Evolutionary conservation across 2,888 invertebrate species (phyloP).

Genomic region (Eupithecia subfuscata): DNA sequence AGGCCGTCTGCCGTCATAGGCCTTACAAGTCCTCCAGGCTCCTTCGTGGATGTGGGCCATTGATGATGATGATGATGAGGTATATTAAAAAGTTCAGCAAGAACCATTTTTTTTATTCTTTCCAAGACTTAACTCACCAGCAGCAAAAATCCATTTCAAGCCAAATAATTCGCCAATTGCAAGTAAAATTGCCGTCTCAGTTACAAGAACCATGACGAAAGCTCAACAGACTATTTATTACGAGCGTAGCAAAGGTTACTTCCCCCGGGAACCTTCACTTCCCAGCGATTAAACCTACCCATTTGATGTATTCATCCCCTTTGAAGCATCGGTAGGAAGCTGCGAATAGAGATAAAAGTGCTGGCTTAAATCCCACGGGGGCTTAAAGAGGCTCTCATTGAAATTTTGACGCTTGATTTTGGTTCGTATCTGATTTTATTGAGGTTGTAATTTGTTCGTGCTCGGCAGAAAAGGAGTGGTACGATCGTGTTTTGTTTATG

Average conservation of each 20-base stretch:
- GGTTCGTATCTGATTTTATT: slow-evolving; percentile 31
- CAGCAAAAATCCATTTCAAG: neutral
- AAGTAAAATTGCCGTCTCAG: neutral
- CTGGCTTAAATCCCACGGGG: slow-evolving; percentile 56
- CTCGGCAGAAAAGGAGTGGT: slow-evolving; percentile 3
- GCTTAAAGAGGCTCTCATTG: slow-evolving; percentile 50
- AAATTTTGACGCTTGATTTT: slow-evolving; percentile 57
- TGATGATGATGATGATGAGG: no score
- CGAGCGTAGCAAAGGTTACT: slow-evolving; percentile 56
- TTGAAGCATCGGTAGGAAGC: slow-evolving; percentile 46
- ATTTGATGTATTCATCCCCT: slow-evolving; percentile 74
- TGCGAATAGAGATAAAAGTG: slow-evolving; percentile 58
- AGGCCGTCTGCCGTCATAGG: no score
- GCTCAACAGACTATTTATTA: slow-evolving; percentile 32
- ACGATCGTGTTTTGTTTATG: neutral
- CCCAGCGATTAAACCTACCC: slow-evolving; percentile 70
- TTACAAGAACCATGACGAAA: slow-evolving; percentile 5
- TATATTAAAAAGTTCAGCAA: neutral
- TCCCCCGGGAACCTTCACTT: slow-evolving; percentile 58
- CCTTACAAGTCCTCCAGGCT: no score
- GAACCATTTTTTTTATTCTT: neutral
- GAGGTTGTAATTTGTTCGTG: slow-evolving; percentile 16
- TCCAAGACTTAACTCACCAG: neutral
- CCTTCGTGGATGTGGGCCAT: no score
- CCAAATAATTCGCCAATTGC: neutral